Conservation (phyloP, 2,113 vertebrate species). For the Odocoileus virginianus region DNA sequence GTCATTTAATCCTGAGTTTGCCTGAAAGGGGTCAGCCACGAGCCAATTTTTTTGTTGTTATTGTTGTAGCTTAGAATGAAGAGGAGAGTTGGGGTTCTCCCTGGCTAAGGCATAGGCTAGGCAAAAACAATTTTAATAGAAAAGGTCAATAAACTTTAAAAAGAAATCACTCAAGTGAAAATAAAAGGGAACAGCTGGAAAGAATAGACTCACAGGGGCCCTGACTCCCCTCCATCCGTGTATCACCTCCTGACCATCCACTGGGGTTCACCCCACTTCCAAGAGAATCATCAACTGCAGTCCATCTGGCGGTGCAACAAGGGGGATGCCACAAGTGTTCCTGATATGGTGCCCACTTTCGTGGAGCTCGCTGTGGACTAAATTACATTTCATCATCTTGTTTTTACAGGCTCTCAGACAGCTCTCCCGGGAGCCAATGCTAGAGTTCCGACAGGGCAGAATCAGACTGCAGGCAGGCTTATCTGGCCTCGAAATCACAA, state of each 20-base stretch:
- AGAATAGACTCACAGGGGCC: background rate
- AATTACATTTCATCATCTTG: background rate
- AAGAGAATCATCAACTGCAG: too few relatives aligned
- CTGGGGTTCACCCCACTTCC: background rate
- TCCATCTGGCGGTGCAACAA: background rate
- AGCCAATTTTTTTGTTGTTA: background rate
- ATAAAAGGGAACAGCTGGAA: background rate
- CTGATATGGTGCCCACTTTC: background rate
- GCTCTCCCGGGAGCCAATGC: background rate
- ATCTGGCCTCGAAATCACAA: background rate
- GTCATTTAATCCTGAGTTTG: background rate
- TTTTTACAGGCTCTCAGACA: background rate
- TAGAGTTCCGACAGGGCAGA: fast-evolving
- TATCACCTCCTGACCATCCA: background rate
- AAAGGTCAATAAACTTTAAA: background rate
- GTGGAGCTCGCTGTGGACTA: background rate
- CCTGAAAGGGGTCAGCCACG: background rate
- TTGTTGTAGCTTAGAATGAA: background rate
- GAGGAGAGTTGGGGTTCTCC: background rate
- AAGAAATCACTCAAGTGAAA: background rate
- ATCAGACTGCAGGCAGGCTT: fast-evolving
- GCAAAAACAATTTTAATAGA: background rate
- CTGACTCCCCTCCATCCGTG: background rate
- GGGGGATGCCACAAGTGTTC: too few relatives aligned
- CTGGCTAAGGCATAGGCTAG: background rate